Conservation (phyloP, 2,797 vertebrate genomes). For the Chelon labrosus region DNA sequence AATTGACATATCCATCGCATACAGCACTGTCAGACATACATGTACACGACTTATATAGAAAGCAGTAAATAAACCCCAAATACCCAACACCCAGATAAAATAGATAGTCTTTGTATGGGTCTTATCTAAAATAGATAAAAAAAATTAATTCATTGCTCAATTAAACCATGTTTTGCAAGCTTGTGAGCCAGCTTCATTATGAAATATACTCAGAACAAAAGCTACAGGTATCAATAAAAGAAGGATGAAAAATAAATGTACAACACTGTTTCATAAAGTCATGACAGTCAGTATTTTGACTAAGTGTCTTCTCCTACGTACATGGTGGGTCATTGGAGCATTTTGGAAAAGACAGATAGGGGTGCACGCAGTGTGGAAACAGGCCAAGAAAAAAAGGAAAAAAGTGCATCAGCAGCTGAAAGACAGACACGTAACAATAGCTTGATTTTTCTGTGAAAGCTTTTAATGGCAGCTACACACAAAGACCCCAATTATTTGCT, state of each 20-base stretch:
- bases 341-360: constrained; percentile 24
- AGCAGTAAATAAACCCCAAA: too few species aligned
- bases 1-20: too few species aligned
- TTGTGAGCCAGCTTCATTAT: too few species aligned
- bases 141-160: too few species aligned
- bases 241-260: neutral
- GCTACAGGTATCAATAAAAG: constrained; percentile 11
- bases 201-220: neutral
- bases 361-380: neutral
- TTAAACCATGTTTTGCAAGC: too few species aligned
- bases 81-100: too few species aligned
- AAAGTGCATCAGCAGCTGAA: neutral
- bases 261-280: constrained; percentile 10
- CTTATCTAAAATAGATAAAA: too few species aligned
- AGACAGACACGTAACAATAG: constrained; percentile 27
- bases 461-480: constrained; percentile 52
- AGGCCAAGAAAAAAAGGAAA: neutral
- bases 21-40: too few species aligned
- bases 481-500: constrained; percentile 68
- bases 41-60: too few species aligned
- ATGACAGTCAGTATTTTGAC: neutral
- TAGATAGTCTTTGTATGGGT: too few species aligned
- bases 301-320: constrained; percentile 22
- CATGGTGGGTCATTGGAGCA: neutral
- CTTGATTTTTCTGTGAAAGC: constrained; percentile 37